Percentiles rank a stretch among this genome's conserved stretches.
Conservation (phyloP, 2,113 vertebrate genomes). For the Spilogale gracilis region DNA sequence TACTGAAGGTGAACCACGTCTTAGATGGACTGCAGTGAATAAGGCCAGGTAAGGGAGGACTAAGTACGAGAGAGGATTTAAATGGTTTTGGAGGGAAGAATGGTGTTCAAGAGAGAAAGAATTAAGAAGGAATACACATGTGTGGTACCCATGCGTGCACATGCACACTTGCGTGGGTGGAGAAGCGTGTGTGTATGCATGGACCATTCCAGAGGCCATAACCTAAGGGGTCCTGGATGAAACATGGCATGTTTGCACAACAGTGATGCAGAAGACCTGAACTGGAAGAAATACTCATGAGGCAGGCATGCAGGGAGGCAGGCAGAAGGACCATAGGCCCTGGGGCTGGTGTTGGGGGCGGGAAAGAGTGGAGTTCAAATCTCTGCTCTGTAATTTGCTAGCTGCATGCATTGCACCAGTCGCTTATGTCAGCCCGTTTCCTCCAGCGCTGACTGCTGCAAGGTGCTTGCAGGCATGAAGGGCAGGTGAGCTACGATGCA, state of each 20-base stretch:
- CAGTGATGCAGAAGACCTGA: background rate
- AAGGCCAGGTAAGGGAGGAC: background rate
- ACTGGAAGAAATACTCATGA: background rate
- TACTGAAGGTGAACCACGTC: background rate
- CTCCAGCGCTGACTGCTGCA: background rate
- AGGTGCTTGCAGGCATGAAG: too few relatives aligned
- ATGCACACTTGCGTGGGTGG: background rate
- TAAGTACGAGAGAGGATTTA: background rate
- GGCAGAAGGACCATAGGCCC: background rate
- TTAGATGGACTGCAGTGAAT: background rate
- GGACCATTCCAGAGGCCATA: background rate
- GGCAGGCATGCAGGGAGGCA: background rate
- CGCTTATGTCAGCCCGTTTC: background rate
- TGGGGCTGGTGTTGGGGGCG: background rate
- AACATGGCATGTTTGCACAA: background rate
- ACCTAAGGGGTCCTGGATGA: background rate
- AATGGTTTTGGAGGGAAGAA: background rate
- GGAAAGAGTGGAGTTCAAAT: background rate
- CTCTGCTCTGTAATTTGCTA: background rate
- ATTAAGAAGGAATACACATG: background rate
- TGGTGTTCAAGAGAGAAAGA: background rate
- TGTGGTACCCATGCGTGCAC: background rate
- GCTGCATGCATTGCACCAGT: background rate
- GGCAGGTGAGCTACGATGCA: background rate
- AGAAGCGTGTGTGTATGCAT: background rate